Evolutionary conservation across 2,888 invertebrate genomes (phyloP), one percentile per base, ranked within the genome.

Genomic region (Phymatocera aterrima): DNA sequence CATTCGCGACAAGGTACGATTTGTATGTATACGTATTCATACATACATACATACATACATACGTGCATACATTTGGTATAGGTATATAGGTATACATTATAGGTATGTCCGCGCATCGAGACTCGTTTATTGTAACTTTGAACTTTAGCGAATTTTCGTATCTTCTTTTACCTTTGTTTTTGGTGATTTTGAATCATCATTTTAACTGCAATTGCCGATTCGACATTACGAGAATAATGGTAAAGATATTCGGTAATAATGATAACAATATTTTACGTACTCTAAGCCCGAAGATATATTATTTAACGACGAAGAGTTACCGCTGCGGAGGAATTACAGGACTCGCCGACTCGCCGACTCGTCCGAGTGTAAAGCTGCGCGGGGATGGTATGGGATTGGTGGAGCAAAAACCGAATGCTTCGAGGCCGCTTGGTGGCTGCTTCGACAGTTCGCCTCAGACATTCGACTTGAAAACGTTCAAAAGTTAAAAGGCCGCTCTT

Each of bases 391-490:
- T 18, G 31, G 31, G 72, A 72, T 72, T 72, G 72, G 72, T 34
- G 31, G 72, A 51, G 72, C 34, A 51, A 51, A 24, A 72, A 54
- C 37, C 75, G 75, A 75, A 75, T 75, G 75, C 75, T 75, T 24
- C 57, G 75, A 75, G 75, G 12, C 40, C 57, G 15, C 24, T 37
- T n/a, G n/a, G n/a, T n/a, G 43, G 54, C 60, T 21, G 75, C 75
- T 57, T 60, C 57, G 75, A 54, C 75, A 75, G 75, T 75, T 60
- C 75, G 75, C 75, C 75, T 75, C 75, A 75, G 75, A 75, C 75
- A 75, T 57, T 75, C 75, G 75, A 60, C 75, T 75, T 57, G 43
- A 75, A 75, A 75, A 75, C 75, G 75, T 75, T 75, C 31, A 75
- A 75, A 57, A 75, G 54, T 75, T 60, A 40, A 72, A 72, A 51